Conservation (phyloP, 2,888 invertebrate genomes). For the Furcula furcula region DNA sequence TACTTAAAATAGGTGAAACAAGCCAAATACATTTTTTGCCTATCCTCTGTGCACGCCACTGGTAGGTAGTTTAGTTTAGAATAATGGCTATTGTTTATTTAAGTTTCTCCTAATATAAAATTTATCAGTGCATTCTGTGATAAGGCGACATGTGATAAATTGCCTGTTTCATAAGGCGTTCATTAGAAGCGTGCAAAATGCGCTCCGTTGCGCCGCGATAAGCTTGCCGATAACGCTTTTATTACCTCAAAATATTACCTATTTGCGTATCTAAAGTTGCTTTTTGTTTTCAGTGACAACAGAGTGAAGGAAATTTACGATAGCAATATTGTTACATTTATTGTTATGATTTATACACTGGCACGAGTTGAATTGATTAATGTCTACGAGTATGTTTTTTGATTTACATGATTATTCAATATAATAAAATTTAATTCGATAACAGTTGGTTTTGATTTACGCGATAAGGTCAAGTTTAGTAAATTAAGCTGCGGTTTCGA, state of each 20-base stretch:
- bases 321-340: constrained; percentile 20
- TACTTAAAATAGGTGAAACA: too few species aligned
- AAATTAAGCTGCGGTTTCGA: constrained; percentile 3
- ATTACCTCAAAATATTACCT: constrained; percentile 77
- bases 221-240: constrained; percentile 71
- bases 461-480: constrained; percentile 13
- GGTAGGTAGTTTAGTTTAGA: constrained; percentile 5
- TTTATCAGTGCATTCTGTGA: constrained; percentile 72
- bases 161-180: constrained; percentile 81
- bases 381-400: constrained; percentile 17
- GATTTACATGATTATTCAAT: constrained; percentile 18
- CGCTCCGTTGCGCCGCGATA: constrained; percentile 77
- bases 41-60: too few species aligned
- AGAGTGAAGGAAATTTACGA: constrained; percentile 27
- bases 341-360: constrained; percentile 19
- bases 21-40: too few species aligned
- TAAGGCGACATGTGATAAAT: constrained; percentile 78
- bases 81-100: constrained; percentile 63
- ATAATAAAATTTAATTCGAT: constrained; percentile 21
- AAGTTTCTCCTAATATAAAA: constrained; percentile 68
- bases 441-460: constrained; percentile 17
- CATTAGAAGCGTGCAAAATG: constrained; percentile 79
- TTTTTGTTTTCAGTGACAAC: constrained; percentile 44
- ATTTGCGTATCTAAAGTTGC: constrained; percentile 60
- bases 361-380: constrained; percentile 23